Percentiles rank a stretch among this genome's conserved stretches.
These are phyloP conservation scores for Andrena marginata DNA, from an alignment of 2,888 invertebrate species.

Conservation along the genomic window DNA sequence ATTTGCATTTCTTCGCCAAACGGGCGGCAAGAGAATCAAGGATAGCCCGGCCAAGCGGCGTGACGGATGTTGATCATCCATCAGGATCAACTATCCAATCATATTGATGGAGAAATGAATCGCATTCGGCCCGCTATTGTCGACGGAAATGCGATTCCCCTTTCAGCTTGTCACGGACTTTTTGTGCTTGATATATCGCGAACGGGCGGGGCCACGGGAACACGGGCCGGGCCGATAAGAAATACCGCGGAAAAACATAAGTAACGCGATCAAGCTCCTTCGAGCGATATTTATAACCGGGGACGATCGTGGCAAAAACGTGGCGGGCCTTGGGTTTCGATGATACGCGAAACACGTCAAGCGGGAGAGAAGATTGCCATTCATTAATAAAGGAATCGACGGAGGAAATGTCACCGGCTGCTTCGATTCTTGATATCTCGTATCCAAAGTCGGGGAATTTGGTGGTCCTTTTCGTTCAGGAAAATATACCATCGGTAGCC, in stretches of 20 bases:
- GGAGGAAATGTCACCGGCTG: too few species aligned
- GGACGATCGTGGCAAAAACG: neutral
- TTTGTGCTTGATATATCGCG: slow-evolving; percentile 56
- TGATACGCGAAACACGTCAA: neutral
- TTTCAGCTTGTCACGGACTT: slow-evolving; percentile 60
- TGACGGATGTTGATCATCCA: slow-evolving; percentile 70
- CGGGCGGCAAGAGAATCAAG: slow-evolving; percentile 40
- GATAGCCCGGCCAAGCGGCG: slow-evolving; percentile 20
- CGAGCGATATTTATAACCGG: slow-evolving; percentile 29
- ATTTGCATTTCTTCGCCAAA: slow-evolving; percentile 47
- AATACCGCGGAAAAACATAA: slow-evolving; percentile 33
- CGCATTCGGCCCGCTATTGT: slow-evolving; percentile 54
- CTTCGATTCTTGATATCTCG: too few species aligned
- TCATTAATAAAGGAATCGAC: too few species aligned
- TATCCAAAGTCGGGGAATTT: too few species aligned
- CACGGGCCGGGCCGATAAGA: slow-evolving; percentile 29
- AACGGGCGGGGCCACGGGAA: slow-evolving; percentile 11
- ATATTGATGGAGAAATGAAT: slow-evolving; percentile 70
- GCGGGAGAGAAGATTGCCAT: neutral
- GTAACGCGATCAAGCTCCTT: slow-evolving; percentile 46
- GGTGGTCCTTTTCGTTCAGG: too few species aligned
- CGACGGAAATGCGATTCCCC: slow-evolving; percentile 62
- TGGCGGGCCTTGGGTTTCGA: neutral
- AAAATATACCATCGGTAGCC: slow-evolving; percentile 1
- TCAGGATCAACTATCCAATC: slow-evolving; percentile 70